A percentile compares a stretch with the other conserved stretches of the same genome.
phyloP scores from a whole-genome alignment of 2,888 invertebrate species.

The Epirrhoe alternata region DNA sequence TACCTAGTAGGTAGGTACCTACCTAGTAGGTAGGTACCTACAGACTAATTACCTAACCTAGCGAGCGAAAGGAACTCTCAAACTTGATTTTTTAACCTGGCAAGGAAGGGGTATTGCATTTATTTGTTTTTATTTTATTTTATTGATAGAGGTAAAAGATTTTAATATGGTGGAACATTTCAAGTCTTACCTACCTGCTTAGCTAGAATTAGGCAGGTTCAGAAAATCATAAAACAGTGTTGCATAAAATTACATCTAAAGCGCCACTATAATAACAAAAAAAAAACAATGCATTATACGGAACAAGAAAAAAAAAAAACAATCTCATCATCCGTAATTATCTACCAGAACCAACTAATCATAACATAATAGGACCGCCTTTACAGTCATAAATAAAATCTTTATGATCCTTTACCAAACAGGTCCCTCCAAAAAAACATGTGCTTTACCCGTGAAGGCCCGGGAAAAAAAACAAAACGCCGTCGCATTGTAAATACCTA shows the following conservation, averaged over 20 bases:
- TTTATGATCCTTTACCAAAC: slow-evolving; percentile 64
- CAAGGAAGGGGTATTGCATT: too few relatives aligned
- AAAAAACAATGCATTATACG: slow-evolving; percentile 41
- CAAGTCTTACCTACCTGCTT: background rate
- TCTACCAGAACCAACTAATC: slow-evolving; percentile 66
- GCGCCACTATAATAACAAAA: slow-evolving; percentile 39
- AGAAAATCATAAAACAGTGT: background rate
- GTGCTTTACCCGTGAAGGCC: slow-evolving; percentile 51
- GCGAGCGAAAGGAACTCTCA: too few relatives aligned
- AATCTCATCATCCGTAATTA: slow-evolving; percentile 73
- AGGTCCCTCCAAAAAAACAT: slow-evolving; percentile 64
- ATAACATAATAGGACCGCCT: slow-evolving; percentile 74
- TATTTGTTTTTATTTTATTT: too few relatives aligned
- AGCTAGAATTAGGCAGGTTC: background rate
- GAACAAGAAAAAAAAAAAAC: slow-evolving; percentile 57
- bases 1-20: slow-evolving; percentile 6
- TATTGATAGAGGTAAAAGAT: too few relatives aligned
- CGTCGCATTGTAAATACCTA: slow-evolving; percentile 72
- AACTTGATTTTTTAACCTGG: too few relatives aligned
- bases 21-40: background rate
- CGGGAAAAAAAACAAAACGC: slow-evolving; percentile 55
- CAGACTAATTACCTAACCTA: too few relatives aligned
- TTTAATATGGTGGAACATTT: too few relatives aligned
- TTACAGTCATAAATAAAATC: slow-evolving; percentile 66
- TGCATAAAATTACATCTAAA: slow-evolving; percentile 29